Base-by-base conservation (phyloP, 2,888 invertebrate genomes). In the Pandemis cinnamomeana region DNA sequence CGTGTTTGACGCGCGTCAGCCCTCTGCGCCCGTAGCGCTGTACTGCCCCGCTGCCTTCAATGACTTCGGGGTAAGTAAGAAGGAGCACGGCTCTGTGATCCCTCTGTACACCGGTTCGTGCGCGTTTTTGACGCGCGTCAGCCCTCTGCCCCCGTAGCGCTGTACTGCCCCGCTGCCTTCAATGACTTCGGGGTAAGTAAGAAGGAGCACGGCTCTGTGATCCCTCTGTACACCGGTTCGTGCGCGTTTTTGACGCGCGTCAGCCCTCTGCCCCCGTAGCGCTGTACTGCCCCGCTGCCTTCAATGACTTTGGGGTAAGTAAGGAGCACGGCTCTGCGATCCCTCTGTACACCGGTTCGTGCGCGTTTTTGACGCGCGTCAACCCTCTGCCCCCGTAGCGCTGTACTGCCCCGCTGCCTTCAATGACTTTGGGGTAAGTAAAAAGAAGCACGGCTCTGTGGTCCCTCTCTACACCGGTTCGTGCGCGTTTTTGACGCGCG, bases 101-200 rank as follows among this genome's bases (percentile, higher is more conserved):
- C 96, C 97, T n/a, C 92, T 99, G 76, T 99, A 98, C 92, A 98
- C 91, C 95, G 96, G 81, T 96, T 93, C 84, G 96, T 99, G 62
- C 95, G 97, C 73, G 94, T 97, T 61, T 98, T 96, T 20, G 20
- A 20, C 20, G 20, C 20, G 20, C 20, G 20, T 20, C 20, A 20
- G 20, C 20, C 1, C 20, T 20, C 20, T 20, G 20, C 20, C 0
- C 20, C 20, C 20, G 20, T 20, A 20, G 20, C 20, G 1, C 1
- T 20, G 20, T 0, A 96, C 91, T 96, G 96, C 80, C 97, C 97
- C 0, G 77, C 79, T 10, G 55, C 80, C 66, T 87, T 90, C 75
- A 75, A 80, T 1, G 86, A 86, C 15, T 76, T 74, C 1, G 44
- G 55, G 71, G 71, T 71, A 27, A 71, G 63, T 20, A 20, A 20